phyloP scores from a whole-genome alignment of 2,797 vertebrate species.

The Diplodus sargus region DNA sequence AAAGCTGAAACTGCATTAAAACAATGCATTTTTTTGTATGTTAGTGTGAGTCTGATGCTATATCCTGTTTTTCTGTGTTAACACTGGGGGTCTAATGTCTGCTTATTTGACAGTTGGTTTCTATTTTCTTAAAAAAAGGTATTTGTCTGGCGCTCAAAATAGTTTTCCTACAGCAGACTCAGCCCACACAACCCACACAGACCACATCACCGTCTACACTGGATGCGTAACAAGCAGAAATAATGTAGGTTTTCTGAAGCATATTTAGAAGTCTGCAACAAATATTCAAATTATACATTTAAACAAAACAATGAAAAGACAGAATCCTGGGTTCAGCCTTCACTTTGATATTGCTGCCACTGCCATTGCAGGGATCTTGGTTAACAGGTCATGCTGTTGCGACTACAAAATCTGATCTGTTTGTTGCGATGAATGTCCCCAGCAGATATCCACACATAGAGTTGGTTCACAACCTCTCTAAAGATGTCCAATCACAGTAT shows the following conservation, averaged over 20 bases:
- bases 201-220: background rate
- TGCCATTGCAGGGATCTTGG: background rate
- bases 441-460: background rate
- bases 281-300: conserved; percentile 5
- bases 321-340: background rate
- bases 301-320: background rate
- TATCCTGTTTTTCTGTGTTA: background rate
- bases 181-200: background rate
- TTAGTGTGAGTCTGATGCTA: background rate
- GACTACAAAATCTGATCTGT: background rate
- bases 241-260: background rate
- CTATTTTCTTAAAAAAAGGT: background rate
- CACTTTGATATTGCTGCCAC: background rate
- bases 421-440: background rate
- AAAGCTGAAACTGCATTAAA: no score
- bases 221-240: background rate
- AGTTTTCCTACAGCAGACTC: background rate
- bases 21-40: no score
- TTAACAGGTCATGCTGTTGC: background rate
- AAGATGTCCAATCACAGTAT: background rate
- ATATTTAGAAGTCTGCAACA: background rate
- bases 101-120: background rate
- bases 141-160: background rate
- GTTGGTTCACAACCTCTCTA: background rate
- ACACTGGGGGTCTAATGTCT: background rate